Conservation (phyloP, 2,797 vertebrate species). For the Tarsius wallacei region DNA sequence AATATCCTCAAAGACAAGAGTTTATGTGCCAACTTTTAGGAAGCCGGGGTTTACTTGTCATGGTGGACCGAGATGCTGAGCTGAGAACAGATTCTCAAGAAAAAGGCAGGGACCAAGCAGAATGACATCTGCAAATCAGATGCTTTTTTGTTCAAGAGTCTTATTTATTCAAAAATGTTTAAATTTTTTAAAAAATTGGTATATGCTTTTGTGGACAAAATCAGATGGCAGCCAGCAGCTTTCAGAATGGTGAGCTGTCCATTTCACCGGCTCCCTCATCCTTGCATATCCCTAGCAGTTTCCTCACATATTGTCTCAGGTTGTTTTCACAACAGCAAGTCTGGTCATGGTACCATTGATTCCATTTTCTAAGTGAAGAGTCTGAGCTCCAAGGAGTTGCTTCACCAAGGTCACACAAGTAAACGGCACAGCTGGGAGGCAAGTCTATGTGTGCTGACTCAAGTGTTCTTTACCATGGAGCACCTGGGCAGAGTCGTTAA, state of each 20-base stretch:
- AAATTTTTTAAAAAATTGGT: background rate
- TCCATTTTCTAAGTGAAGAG: background rate
- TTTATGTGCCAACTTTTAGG: constrained; percentile 74
- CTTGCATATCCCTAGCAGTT: background rate
- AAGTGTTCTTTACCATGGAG: background rate
- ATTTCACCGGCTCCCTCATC: background rate
- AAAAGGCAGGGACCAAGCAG: constrained; percentile 24
- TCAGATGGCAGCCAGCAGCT: background rate
- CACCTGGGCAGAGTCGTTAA: background rate
- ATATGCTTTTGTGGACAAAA: background rate
- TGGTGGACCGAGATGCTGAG: constrained; percentile 71
- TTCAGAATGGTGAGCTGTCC: background rate
- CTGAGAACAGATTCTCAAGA: constrained; percentile 70
- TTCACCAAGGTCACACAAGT: background rate
- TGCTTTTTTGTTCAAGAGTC: constrained; percentile 15
- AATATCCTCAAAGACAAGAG: constrained; percentile 75
- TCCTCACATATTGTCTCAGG: background rate
- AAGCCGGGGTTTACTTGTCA: constrained; percentile 75
- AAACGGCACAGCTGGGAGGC: background rate
- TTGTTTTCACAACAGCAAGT: background rate
- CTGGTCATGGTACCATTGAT: background rate
- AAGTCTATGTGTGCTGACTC: background rate
- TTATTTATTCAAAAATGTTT: background rate
- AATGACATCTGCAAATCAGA: constrained; percentile 45
- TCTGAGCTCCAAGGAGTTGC: background rate